A percentile compares a stretch with the other conserved stretches of the same genome.
phyloP scores from a whole-genome alignment of 1,140 invertebrate genomes.

The Philotrypesis tridentata region DNA sequence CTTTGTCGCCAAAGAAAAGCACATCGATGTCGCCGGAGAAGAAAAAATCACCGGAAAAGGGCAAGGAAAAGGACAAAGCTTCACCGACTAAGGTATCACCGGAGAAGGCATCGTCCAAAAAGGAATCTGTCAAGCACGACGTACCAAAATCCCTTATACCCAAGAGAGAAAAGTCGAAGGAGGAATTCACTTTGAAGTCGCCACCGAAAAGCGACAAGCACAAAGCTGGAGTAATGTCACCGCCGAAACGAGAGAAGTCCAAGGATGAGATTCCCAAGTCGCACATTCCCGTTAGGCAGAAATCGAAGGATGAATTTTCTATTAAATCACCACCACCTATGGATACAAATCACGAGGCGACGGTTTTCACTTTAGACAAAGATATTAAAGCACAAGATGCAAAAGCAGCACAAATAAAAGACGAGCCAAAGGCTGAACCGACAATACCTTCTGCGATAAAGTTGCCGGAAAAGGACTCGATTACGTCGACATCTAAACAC shows the following conservation, averaged over 20 bases:
- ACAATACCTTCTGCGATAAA: neutral
- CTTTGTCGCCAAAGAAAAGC: neutral
- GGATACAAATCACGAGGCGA: neutral
- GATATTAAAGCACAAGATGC: neutral
- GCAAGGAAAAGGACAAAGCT: neutral
- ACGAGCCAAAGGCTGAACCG: neutral
- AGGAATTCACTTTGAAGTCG: slow-evolving; percentile 25
- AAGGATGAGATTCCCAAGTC: slow-evolving; percentile 19
- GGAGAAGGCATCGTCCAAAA: neutral
- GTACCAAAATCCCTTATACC: slow-evolving; percentile 1
- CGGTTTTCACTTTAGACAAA: neutral
- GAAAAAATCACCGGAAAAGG: neutral
- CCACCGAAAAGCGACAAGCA: slow-evolving; percentile 9
- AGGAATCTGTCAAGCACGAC: neutral
- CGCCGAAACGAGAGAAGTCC: slow-evolving; percentile 19
- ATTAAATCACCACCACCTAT: neutral
- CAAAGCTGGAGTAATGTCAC: neutral
- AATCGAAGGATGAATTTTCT: slow-evolving; percentile 13
- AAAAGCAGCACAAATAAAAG: neutral
- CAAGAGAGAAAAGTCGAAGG: slow-evolving; percentile 26
- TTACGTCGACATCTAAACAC: neutral
- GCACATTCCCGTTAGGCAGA: neutral
- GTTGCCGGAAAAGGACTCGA: too few relatives aligned
- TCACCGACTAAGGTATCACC: neutral
- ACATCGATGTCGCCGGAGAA: neutral